phyloP scores from a whole-genome alignment of 2,113 vertebrate genomes.

The Aplodontia rufa region DNA sequence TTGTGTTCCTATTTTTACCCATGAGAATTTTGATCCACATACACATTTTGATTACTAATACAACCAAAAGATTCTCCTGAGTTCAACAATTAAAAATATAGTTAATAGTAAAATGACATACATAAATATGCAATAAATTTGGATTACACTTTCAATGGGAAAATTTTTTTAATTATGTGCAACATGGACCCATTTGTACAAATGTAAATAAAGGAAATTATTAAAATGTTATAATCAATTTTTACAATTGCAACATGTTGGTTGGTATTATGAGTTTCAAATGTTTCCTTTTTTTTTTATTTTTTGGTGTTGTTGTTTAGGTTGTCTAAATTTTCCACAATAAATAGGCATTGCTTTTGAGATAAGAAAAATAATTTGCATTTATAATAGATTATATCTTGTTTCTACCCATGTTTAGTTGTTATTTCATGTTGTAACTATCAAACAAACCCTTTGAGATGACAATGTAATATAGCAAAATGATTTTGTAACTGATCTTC shows the following conservation, averaged over 20 bases:
- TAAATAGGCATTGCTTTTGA: slow-evolving; percentile 24
- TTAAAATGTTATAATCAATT: background rate
- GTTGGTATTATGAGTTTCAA: background rate
- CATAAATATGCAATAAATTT: background rate
- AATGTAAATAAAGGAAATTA: background rate
- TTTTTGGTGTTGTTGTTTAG: background rate
- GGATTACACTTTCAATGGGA: background rate
- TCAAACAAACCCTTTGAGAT: slow-evolving; percentile 43
- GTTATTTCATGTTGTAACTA: slow-evolving; percentile 29
- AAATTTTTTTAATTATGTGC: background rate
- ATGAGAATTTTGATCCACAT: background rate
- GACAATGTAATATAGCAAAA: slow-evolving; percentile 25
- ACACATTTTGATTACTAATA: background rate
- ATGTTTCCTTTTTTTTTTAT: background rate
- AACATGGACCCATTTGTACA: background rate
- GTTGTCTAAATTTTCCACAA: background rate
- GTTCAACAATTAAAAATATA: background rate
- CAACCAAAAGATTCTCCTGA: background rate
- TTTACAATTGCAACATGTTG: background rate
- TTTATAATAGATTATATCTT: slow-evolving; percentile 19
- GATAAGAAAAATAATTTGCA: slow-evolving; percentile 39
- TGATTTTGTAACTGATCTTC: slow-evolving; percentile 17
- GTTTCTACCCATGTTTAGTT: slow-evolving; percentile 40
- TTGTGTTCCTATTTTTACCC: background rate
- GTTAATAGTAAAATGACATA: background rate